Percentiles rank a stretch among this genome's conserved stretches.
phyloP scores from a whole-genome alignment of 2,113 vertebrate genomes.

The Anthoscopus minutus region DNA sequence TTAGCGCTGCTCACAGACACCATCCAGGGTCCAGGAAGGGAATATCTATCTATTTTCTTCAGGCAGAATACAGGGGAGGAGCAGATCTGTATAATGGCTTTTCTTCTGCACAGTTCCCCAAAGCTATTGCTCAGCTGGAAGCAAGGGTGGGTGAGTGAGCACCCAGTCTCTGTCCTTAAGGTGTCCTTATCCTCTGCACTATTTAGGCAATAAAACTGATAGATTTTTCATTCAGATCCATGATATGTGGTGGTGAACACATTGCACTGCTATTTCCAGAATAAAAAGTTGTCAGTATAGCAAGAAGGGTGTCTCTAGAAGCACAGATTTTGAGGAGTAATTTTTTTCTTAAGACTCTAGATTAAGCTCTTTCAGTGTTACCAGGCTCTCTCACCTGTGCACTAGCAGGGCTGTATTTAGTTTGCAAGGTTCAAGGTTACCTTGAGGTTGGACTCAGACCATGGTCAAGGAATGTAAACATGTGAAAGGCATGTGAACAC shows the following conservation, averaged over 20 bases:
- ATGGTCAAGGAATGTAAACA: slow-evolving; percentile 21
- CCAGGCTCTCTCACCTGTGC: slow-evolving; percentile 12
- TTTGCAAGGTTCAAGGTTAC: slow-evolving; percentile 34
- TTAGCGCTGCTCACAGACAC: background rate
- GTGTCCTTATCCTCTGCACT: background rate
- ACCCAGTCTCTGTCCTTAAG: background rate
- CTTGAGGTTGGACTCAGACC: background rate
- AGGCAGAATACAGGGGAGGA: background rate
- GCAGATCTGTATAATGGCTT: background rate
- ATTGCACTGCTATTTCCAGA: background rate
- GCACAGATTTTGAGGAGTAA: background rate
- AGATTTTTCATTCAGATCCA: background rate
- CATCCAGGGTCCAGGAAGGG: background rate
- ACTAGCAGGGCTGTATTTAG: background rate
- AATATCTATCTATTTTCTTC: background rate
- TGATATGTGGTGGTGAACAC: background rate
- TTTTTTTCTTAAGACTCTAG: background rate
- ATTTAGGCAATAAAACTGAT: background rate
- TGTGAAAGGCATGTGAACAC: background rate
- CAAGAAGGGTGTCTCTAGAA: background rate
- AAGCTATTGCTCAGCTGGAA: background rate
- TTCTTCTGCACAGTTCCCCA: background rate
- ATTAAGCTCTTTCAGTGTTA: background rate
- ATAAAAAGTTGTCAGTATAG: background rate
- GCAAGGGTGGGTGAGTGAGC: background rate